phyloP scores from a whole-genome alignment of 1,140 invertebrate genomes.

The Paralvinella palmiformis region DNA sequence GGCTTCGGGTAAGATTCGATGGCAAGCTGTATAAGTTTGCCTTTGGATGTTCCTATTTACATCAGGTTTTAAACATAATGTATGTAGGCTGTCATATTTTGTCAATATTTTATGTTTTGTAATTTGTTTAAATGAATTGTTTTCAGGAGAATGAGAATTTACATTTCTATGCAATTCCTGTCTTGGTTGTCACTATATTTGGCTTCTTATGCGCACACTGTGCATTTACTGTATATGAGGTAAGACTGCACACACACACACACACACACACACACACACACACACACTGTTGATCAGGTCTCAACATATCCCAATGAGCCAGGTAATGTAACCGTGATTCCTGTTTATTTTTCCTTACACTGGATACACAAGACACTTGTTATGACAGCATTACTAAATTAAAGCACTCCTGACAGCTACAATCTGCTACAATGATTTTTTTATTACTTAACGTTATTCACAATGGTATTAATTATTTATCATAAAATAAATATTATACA shows the following conservation, averaged over 20 bases:
- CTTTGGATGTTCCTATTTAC: not conserved
- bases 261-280: too few species aligned
- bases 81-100: not conserved
- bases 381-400: too few species aligned
- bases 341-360: too few species aligned
- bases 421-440: too few species aligned
- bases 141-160: constrained; percentile 47
- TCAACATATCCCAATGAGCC: too few species aligned
- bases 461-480: not conserved
- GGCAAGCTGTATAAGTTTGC: too few species aligned
- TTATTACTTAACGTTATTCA: too few species aligned
- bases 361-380: too few species aligned
- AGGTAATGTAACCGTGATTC: too few species aligned
- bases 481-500: not conserved
- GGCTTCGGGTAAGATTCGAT: constrained; percentile 59
- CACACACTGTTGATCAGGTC: too few species aligned
- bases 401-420: too few species aligned
- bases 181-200: constrained; percentile 79
- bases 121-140: not conserved
- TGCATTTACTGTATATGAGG: constrained; percentile 88
- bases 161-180: constrained; percentile 69
- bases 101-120: not conserved
- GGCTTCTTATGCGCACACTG: constrained; percentile 89
- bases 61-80: not conserved
- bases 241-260: too few species aligned